Conservation (phyloP, 2,113 vertebrate species). For the Ivindomyrus marchei region DNA sequence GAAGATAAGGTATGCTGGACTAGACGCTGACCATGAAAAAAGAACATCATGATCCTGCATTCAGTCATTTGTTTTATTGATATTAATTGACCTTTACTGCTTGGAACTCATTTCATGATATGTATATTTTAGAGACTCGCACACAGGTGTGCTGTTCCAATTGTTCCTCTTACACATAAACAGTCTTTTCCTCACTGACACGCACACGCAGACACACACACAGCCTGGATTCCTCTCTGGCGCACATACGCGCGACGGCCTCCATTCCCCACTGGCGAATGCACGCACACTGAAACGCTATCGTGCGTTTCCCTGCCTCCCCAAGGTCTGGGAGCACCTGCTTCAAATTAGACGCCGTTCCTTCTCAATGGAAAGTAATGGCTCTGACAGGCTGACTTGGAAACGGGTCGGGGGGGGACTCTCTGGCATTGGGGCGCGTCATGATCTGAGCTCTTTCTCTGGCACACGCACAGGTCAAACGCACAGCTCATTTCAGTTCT, state of each 20-base stretch:
- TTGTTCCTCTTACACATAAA: neutral
- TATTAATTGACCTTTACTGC: neutral
- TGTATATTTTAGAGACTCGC: neutral
- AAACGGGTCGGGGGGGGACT: neutral
- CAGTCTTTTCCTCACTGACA: neutral
- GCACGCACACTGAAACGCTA: neutral
- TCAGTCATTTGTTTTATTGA: slow-evolving; percentile 1
- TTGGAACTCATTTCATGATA: neutral
- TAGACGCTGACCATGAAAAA: neutral
- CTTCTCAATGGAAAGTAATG: slow-evolving; percentile 54
- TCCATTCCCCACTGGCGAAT: neutral
- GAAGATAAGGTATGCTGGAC: neutral
- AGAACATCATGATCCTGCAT: neutral
- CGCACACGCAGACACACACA: neutral
- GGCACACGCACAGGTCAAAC: slow-evolving; percentile 24
- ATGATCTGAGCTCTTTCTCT: slow-evolving; percentile 20
- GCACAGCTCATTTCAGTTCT: slow-evolving; percentile 12
- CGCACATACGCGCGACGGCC: neutral
- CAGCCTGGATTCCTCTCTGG: neutral
- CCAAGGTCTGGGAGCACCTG: slow-evolving; percentile 46
- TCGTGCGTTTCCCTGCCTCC: slow-evolving; percentile 46
- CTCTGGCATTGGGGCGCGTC: slow-evolving; percentile 12
- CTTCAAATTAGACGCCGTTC: slow-evolving; percentile 58
- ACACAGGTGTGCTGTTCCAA: slow-evolving; percentile 1
- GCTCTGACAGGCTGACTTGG: slow-evolving; percentile 37